Evolutionary conservation across 37 sponge, comb jelly and placozoan species (phyloP).

Genomic region (Hexactinellida sp.): DNA sequence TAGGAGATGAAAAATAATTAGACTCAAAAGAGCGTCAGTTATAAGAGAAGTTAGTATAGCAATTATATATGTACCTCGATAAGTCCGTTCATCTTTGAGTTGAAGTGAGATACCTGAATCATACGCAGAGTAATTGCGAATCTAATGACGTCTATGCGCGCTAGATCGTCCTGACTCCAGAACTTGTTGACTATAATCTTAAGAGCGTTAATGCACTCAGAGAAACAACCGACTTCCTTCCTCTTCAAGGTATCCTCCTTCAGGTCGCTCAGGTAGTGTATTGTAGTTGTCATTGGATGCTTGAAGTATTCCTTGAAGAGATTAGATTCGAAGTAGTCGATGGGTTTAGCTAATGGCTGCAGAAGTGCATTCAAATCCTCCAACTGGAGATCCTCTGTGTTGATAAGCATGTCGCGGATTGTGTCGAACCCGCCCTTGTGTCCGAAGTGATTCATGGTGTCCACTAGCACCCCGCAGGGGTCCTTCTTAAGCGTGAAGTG

Average conservation of each 20-base stretch:
- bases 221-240: slow-evolving; percentile 66
- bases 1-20: too few relatives aligned
- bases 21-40: too few relatives aligned
- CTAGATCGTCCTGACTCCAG: slow-evolving; percentile 25
- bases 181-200: slow-evolving; percentile 46
- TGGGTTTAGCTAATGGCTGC: slow-evolving; percentile 51
- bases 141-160: slow-evolving; percentile 49
- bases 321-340: slow-evolving; percentile 53
- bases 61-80: slow-evolving; percentile 89
- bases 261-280: slow-evolving; percentile 35
- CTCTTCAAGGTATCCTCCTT: slow-evolving; percentile 34
- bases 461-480: slow-evolving; percentile 68
- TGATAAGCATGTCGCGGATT: slow-evolving; percentile 34
- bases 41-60: too few relatives aligned
- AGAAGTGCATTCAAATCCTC: slow-evolving; percentile 59
- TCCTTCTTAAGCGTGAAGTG: slow-evolving; percentile 27
- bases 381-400: slow-evolving; percentile 37
- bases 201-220: slow-evolving; percentile 51
- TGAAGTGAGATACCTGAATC: slow-evolving; percentile 88
- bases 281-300: slow-evolving; percentile 24
- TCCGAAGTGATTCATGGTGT: slow-evolving; percentile 69
- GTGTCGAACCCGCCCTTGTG: slow-evolving; percentile 54
- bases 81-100: slow-evolving; percentile 94
- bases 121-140: slow-evolving; percentile 57
- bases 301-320: slow-evolving; percentile 39